Conservation (phyloP, 1,140 invertebrate species). For the Ylistrum balloti region DNA sequence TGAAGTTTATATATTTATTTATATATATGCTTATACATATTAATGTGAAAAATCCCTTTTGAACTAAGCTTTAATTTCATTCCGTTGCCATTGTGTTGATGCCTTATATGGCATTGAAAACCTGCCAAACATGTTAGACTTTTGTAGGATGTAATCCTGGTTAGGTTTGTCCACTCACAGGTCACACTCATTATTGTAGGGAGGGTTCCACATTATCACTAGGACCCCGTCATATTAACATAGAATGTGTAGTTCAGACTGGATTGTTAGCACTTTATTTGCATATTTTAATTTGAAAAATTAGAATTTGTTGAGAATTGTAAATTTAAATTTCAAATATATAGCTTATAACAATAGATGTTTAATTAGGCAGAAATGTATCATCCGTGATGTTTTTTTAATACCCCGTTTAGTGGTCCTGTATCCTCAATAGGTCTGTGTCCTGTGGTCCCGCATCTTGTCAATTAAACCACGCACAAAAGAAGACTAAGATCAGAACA, state of each 20-base stretch:
- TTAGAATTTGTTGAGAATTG: no score
- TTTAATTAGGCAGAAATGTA: not conserved
- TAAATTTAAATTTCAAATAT: not conserved
- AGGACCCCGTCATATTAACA: not conserved
- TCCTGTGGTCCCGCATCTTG: not conserved
- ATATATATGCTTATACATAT: not conserved
- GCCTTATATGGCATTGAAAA: constrained; percentile 16
- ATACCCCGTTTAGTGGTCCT: not conserved
- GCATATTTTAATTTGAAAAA: no score
- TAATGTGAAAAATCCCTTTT: constrained; percentile 1
- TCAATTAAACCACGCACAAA: not conserved
- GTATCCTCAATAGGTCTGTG: not conserved
- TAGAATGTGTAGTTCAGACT: no score
- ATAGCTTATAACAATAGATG: not conserved
- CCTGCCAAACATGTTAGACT: not conserved
- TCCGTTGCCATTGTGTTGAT: not conserved
- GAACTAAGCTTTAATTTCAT: constrained; percentile 35
- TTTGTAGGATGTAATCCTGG: not conserved
- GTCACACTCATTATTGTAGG: not conserved
- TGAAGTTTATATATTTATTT: not conserved
- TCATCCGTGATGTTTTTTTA: not conserved
- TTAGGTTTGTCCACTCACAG: not conserved
- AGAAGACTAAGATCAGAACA: no score
- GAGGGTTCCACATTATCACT: not conserved
- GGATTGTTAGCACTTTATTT: no score